Evolutionary conservation across 2,888 invertebrate genomes (phyloP).

Genomic region (Orchesellides sinensis): DNA sequence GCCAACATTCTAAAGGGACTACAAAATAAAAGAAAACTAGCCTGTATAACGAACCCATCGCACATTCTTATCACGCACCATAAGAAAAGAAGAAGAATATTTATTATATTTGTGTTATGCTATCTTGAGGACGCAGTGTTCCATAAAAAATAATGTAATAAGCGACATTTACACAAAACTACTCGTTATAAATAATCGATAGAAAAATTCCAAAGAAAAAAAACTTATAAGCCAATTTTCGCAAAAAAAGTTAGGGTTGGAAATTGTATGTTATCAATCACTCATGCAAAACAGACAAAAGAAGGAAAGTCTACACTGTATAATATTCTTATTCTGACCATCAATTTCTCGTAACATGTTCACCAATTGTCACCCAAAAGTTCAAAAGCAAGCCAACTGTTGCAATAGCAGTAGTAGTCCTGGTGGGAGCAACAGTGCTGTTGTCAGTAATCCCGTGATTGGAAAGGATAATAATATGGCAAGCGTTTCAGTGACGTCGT

Average conservation of each 20-base stretch:
- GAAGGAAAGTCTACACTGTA: too few species aligned
- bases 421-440: constrained; percentile 8
- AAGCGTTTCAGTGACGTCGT: background rate
- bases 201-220: background rate
- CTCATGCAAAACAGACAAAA: too few species aligned
- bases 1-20: background rate
- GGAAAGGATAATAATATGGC: constrained; percentile 20
- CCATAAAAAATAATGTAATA: background rate
- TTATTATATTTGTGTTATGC: background rate
- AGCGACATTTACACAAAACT: background rate
- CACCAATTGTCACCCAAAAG: constrained; percentile 62
- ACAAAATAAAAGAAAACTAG: background rate
- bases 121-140: background rate
- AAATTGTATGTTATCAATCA: too few species aligned
- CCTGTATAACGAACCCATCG: background rate
- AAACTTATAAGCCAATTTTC: background rate
- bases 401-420: constrained; percentile 40
- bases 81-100: background rate
- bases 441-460: background rate
- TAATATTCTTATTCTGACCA: too few species aligned
- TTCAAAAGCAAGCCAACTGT: constrained; percentile 62
- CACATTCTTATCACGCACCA: constrained; percentile 45
- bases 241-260: background rate
- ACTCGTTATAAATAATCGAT: background rate
- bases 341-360: constrained; percentile 26